Evolutionary conservation across 2,113 vertebrate genomes (phyloP).

Genomic region (Percopsis transmontana): DNA sequence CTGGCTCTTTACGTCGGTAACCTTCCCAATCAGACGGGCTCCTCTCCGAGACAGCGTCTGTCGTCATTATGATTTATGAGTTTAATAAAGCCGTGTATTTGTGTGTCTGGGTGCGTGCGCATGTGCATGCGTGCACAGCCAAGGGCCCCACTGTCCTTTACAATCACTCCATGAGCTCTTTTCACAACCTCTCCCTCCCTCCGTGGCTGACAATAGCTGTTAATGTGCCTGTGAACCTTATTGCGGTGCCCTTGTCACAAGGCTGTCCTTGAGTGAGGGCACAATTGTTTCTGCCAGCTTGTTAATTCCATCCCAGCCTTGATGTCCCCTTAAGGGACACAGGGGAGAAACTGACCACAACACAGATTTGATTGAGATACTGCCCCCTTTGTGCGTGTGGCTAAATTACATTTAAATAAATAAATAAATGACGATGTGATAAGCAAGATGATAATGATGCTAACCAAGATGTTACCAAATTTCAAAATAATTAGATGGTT

Average conservation of each 20-base stretch:
- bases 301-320: constrained; percentile 68
- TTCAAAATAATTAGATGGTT: not conserved
- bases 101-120: constrained; percentile 37
- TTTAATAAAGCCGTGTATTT: constrained; percentile 70
- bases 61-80: constrained; percentile 75
- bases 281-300: constrained; percentile 65
- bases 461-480: too few species aligned
- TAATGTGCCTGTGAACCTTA: constrained; percentile 66
- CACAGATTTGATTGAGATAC: constrained; percentile 59
- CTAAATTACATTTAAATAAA: not conserved
- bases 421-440: too few species aligned
- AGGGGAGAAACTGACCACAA: constrained; percentile 55
- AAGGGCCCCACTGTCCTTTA: constrained; percentile 73
- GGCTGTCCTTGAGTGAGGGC: constrained; percentile 68
- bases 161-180: constrained; percentile 69
- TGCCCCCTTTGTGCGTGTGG: constrained; percentile 5
- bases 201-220: constrained; percentile 70
- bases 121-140: constrained; percentile 48
- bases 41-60: constrained; percentile 67
- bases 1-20: constrained; percentile 63
- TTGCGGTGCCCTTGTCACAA: constrained; percentile 70
- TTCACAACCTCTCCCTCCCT: constrained; percentile 63
- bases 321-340: constrained; percentile 63
- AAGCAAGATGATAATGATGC: too few species aligned
- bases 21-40: constrained; percentile 71